phyloP scores from a whole-genome alignment of 2,797 vertebrate genomes.

The Nannoperca australis region DNA sequence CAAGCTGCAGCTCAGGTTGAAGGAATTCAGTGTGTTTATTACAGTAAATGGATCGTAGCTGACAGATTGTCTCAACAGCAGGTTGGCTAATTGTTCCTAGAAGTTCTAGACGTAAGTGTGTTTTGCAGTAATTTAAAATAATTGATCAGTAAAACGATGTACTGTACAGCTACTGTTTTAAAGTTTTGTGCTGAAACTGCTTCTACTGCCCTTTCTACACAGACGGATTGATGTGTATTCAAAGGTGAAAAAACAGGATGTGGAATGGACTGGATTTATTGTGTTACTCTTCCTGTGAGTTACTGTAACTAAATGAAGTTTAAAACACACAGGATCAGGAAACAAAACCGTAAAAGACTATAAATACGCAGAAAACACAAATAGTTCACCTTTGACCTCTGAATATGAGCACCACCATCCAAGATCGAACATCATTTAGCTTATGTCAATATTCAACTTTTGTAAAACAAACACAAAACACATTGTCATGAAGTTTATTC shows the following conservation, averaged over 20 bases:
- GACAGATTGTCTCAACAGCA: conserved; percentile 60
- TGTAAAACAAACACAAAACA: background rate
- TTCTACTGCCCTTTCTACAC: conserved; percentile 11
- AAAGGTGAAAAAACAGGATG: conserved; percentile 62
- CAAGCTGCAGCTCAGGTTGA: conserved; percentile 30
- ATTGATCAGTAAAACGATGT: conserved; percentile 14
- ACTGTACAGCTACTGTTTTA: background rate
- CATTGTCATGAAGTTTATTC: conserved; percentile 32
- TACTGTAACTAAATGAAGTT: conserved; percentile 27
- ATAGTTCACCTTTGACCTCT: conserved; percentile 38
- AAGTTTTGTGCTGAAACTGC: conserved; percentile 25
- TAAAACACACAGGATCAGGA: conserved; percentile 28
- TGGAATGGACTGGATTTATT: conserved; percentile 65
- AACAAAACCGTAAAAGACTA: conserved; percentile 31
- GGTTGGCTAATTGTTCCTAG: conserved; percentile 3
- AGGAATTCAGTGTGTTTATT: conserved; percentile 72
- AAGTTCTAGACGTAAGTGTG: conserved; percentile 24
- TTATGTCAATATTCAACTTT: conserved; percentile 19
- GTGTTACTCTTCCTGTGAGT: conserved; percentile 49
- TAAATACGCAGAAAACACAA: conserved; percentile 37
- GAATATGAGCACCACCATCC: conserved; percentile 37
- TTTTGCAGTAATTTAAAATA: conserved; percentile 36
- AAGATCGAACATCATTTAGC: conserved; percentile 27
- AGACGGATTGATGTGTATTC: conserved; percentile 5
- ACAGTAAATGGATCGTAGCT: conserved; percentile 68